Base-by-base conservation (phyloP, 2,113 vertebrate species). In the Dolichotis patagonum region DNA sequence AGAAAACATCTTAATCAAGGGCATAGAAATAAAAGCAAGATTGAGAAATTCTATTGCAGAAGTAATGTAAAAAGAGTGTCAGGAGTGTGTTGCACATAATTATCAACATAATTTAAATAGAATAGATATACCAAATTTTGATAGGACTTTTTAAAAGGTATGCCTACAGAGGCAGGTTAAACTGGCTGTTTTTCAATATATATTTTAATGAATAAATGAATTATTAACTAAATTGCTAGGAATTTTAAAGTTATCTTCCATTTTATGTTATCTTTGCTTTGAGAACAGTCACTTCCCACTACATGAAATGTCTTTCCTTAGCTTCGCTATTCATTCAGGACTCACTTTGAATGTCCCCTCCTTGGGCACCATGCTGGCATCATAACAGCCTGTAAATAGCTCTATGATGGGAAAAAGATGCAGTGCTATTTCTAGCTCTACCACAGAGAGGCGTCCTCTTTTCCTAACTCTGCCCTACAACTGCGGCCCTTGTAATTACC, bases 181-280 rank as follows among this genome's bases (percentile, higher is more conserved):
- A 19, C 41, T 54, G 24, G 9, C 12, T 86, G 1, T 0, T 73
- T 89, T 52, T 13, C 1, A 52, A 58, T 26, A 4, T 75, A 58
- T 56, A 54, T 93, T 1, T 95, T 58, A 93, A 71, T 62, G 41
- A 86, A 73, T 56, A n/a, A 83, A 54, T 92, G 1, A 26, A 63
- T 52, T 85, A 56, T 3, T 85, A 62, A 24, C 12, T 88, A 60
- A 63, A 24, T 62, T 49, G 38, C 35, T 77, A 81, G 28, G n/a
- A 83, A 9, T 71, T 52, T 7, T 52, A 30, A 89, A 62, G 35
- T 69, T 38, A 16, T 35, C 20, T 43, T 60, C 3, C 32, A 6
- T 63, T 60, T 91, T 71, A n/a, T 30, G 12, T 73, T 87, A 9
- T 3, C 10, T 46, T 86, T 80, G 38, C 1, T 2, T 65, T 92